Evolutionary conservation across 2,888 invertebrate genomes (phyloP).

Genomic region (Carabus problematicus): DNA sequence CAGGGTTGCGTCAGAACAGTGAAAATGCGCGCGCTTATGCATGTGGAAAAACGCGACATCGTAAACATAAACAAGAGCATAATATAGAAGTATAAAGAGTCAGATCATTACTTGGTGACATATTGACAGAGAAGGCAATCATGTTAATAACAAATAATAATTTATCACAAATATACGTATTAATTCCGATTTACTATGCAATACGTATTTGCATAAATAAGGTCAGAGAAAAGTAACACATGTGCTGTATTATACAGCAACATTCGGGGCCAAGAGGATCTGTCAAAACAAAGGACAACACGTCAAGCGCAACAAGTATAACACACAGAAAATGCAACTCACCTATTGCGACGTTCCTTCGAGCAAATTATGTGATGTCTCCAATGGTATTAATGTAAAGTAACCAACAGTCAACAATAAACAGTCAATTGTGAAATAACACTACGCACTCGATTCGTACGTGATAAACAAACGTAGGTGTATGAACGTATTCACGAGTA

Average conservation of each 20-base stretch:
- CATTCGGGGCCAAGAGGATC: too few relatives aligned
- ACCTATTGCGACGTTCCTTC: conserved; percentile 10
- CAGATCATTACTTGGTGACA: not conserved
- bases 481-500: not conserved
- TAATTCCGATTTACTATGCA: not conserved
- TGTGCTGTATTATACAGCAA: too few relatives aligned
- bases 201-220: not conserved
- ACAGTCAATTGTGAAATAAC: conserved; percentile 9
- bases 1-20: conserved; percentile 28
- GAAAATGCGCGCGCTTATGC: not conserved
- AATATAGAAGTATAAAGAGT: too few relatives aligned
- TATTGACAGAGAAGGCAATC: not conserved
- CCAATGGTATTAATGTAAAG: conserved; percentile 7
- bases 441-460: conserved; percentile 31
- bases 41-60: conserved; percentile 9
- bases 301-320: not conserved
- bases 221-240: not conserved
- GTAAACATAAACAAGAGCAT: conserved; percentile 9
- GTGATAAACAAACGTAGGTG: conserved; percentile 9
- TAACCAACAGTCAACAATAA: conserved; percentile 1
- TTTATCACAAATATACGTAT: not conserved
- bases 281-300: not conserved
- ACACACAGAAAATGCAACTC: conserved; percentile 12
- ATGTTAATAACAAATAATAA: not conserved
- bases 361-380: conserved; percentile 1